phyloP scores from a whole-genome alignment of 2,888 invertebrate genomes.

The Metallyticus violacea region DNA sequence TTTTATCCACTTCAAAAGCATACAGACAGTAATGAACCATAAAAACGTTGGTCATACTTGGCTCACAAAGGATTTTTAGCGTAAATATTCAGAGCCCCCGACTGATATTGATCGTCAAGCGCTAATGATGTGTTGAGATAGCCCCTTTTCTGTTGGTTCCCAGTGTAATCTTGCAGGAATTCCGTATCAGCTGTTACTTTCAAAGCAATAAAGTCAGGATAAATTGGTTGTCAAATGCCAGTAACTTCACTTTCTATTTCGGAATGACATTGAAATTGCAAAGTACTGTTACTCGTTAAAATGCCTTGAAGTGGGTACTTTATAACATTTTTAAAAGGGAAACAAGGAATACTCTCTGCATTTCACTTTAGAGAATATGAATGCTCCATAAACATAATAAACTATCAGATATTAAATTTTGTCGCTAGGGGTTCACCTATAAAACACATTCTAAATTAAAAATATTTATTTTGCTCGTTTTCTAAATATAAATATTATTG shows the following conservation, averaged over 20 bases:
- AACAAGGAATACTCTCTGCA: too few relatives aligned
- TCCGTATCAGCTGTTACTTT: background rate
- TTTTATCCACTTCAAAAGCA: background rate
- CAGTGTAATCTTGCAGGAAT: background rate
- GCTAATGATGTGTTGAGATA: background rate
- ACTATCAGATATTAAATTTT: too few relatives aligned
- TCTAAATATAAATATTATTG: too few relatives aligned
- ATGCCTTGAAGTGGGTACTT: too few relatives aligned
- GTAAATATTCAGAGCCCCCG: background rate
- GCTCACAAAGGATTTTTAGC: background rate
- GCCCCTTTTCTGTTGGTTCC: background rate
- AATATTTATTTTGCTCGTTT: too few relatives aligned
- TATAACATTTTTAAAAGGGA: too few relatives aligned
- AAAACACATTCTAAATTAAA: too few relatives aligned
- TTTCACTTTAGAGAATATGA: too few relatives aligned
- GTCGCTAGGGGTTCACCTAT: too few relatives aligned
- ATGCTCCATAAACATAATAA: too few relatives aligned
- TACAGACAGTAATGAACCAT: background rate
- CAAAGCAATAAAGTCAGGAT: background rate
- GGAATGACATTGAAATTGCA: background rate
- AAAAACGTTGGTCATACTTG: background rate
- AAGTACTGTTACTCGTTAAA: too few relatives aligned
- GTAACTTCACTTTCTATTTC: background rate
- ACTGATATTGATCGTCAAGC: background rate
- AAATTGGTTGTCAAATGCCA: background rate